Conservation (phyloP, 2,797 vertebrate genomes). For the Mormyrus hasselquistii region DNA sequence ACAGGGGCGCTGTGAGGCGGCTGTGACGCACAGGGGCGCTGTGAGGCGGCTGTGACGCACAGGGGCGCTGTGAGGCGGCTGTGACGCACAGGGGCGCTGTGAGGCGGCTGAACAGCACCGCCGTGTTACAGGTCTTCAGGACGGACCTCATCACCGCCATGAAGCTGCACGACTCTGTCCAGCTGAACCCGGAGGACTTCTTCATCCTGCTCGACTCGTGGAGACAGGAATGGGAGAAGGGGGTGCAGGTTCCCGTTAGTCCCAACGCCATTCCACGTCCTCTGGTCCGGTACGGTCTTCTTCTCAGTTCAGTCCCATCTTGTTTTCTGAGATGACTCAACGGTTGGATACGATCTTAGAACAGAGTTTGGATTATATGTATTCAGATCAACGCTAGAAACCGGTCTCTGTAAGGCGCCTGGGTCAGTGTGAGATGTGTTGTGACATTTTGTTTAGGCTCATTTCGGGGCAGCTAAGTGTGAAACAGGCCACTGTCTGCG, state of each 20-base stretch:
- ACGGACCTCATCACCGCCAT: constrained; percentile 98
- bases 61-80: no score
- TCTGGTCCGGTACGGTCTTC: constrained; percentile 69
- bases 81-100: not conserved
- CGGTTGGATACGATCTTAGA: not conserved
- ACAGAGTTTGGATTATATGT: not conserved
- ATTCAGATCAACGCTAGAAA: not conserved
- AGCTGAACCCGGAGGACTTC: constrained; percentile 89
- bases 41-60: no score
- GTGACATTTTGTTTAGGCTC: not conserved
- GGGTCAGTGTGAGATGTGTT: not conserved
- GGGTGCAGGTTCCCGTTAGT: constrained; percentile 95
- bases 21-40: no score
- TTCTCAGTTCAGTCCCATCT: not conserved
- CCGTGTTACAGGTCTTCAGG: constrained; percentile 79
- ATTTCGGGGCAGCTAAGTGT: not conserved
- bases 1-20: no score
- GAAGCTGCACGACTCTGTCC: constrained; percentile 93
- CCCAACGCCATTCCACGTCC: constrained; percentile 83
- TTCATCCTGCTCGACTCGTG: constrained; percentile 87
- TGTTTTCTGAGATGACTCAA: not conserved
- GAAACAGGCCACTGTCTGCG: not conserved
- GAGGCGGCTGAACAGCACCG: not conserved
- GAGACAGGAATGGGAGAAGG: constrained; percentile 98
- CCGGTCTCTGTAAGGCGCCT: not conserved